Conservation (phyloP, 2,113 vertebrate genomes). For the Hylia prasina region DNA sequence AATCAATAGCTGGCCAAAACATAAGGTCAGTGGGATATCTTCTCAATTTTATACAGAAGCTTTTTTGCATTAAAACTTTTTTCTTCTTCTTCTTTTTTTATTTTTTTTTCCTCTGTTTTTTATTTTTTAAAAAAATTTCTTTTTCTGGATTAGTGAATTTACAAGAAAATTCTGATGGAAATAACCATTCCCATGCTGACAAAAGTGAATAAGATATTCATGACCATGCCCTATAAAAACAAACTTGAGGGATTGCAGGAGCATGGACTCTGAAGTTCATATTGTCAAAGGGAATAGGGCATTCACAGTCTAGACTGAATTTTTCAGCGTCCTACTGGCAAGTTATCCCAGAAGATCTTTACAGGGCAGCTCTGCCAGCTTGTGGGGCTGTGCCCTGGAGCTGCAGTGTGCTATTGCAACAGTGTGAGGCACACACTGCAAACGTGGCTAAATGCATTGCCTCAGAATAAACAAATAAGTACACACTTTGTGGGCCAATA, state of each 20-base stretch:
- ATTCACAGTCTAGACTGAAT: neutral
- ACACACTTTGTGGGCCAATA: neutral
- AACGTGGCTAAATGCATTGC: fast-evolving
- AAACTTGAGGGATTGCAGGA: neutral
- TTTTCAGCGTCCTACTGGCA: neutral
- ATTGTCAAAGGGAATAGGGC: neutral
- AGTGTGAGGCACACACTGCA: fast-evolving
- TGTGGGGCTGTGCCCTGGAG: too few relatives aligned
- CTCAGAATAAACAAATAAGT: neutral
- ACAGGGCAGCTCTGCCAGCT: neutral
- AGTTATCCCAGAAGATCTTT: neutral
- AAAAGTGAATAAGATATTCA: neutral
- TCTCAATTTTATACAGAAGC: neutral
- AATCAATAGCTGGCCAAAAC: neutral
- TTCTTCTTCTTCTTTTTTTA: too few relatives aligned
- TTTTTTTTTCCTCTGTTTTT: too few relatives aligned
- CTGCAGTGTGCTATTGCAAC: fast-evolving
- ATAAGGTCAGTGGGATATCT: neutral
- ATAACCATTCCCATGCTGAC: neutral
- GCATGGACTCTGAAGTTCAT: neutral
- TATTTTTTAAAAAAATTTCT: too few relatives aligned
- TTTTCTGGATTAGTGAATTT: neutral
- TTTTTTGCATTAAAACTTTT: neutral
- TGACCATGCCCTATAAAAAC: neutral
- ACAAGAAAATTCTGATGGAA: neutral